Conservation (phyloP, 1,140 invertebrate genomes). For the Campoletis sonorensis region DNA sequence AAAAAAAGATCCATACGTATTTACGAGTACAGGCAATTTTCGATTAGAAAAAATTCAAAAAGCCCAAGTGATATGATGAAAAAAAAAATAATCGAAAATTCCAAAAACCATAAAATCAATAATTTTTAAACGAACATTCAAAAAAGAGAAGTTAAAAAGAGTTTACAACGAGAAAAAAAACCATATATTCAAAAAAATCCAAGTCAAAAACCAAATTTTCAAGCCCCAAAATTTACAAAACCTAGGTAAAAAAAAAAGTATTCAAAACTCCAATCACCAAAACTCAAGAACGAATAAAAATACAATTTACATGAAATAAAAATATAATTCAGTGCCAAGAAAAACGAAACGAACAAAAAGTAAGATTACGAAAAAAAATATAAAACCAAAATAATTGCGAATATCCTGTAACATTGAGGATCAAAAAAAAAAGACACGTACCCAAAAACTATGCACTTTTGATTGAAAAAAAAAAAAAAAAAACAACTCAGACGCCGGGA, state of each 20-base stretch:
- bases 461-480: not conserved
- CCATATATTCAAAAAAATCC: no score
- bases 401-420: not conserved
- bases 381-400: not conserved
- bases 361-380: not conserved
- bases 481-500: not conserved
- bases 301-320: no score
- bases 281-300: not conserved
- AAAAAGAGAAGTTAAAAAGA: no score
- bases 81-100: not conserved
- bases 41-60: not conserved
- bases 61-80: not conserved
- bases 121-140: not conserved
- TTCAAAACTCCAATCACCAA: not conserved
- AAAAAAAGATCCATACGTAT: not conserved
- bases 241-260: not conserved
- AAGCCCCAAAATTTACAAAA: not conserved
- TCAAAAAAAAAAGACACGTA: not conserved
- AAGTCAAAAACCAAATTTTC: no score
- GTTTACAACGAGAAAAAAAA: no score
- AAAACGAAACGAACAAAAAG: no score
- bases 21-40: not conserved
- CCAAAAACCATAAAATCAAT: not conserved
- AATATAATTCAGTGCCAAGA: no score
- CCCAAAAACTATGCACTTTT: not conserved